Base-by-base conservation (phyloP, 92 coral and sea anemone genomes). In the Porites divaricata region DNA sequence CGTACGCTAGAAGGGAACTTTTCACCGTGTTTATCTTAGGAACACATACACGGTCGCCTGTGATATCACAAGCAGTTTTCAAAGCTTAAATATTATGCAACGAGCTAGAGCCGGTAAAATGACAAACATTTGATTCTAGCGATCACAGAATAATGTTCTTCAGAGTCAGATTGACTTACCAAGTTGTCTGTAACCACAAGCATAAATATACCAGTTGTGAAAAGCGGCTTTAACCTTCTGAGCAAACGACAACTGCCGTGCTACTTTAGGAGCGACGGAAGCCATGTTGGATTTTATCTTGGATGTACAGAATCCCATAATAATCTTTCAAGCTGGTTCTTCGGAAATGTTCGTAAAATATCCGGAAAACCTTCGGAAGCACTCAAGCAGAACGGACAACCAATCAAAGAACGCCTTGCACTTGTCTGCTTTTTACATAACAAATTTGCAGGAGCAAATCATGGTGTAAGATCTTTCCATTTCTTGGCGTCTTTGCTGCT, bases 131-230 rank as follows among this genome's bases (percentile, higher is more conserved):
- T 35, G 45, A 35, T 35, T 35, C 45, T 35, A 35, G 45, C 45
- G 45, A 35, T 35, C 45, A 35, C 45, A 35, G 45, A 35, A 35
- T 35, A 35, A 35, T 35, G 16, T 54, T 28, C 53, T 62, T 50
- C 49, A 35, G 45, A 35, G 15, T 49, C 57, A 54, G 14, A 67
- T 35, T 11, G 25, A 51, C 93, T 79, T 83, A 93, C 99, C 99
- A 85, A 97, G 87, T 76, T 97, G 99, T 91, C 99, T 90, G 85
- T 95, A 97, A 19, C 99, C 99, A 91, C 97, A 93, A 80, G 99
- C 99, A 77, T 85, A 80, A 71, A 97, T 75, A 75, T 97, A 97
- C 99, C 99, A 97, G 64, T 95, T 91, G 67, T 91, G 84, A 83
- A 97, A 97, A 74, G 99, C 98, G 22, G 81, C 75, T 88, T 89